Evolutionary conservation across 1,140 invertebrate species (phyloP).

Genomic region (Drosophila tsacasi): DNA sequence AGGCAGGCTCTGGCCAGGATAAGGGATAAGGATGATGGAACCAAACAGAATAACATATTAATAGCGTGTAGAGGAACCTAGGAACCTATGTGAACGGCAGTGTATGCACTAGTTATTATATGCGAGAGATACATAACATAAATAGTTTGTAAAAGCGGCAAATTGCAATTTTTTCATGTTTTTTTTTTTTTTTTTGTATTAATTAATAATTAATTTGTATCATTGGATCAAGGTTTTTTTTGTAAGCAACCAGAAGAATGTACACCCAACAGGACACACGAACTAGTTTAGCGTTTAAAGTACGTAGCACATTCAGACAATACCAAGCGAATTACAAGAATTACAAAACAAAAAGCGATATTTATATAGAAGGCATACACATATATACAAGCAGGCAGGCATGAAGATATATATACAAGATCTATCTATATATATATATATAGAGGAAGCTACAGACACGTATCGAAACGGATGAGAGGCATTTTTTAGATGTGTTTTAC

Average conservation of each 20-base stretch:
- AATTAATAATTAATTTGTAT: background rate
- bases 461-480: background rate
- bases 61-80: slow-evolving; percentile 62
- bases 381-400: slow-evolving; percentile 32
- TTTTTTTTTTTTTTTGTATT: background rate
- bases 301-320: slow-evolving; percentile 82
- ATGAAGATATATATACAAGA: slow-evolving; percentile 23
- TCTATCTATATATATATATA: slow-evolving; percentile 18
- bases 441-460: slow-evolving; percentile 19
- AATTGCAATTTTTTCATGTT: slow-evolving; percentile 30
- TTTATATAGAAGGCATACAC: slow-evolving; percentile 46
- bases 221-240: slow-evolving; percentile 8
- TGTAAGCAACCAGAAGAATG: slow-evolving; percentile 21
- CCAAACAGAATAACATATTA: slow-evolving; percentile 74
- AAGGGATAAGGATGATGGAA: slow-evolving; percentile 1
- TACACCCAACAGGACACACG: slow-evolving; percentile 37
- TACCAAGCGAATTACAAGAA: slow-evolving; percentile 48
- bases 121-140: slow-evolving; percentile 41
- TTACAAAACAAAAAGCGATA: slow-evolving; percentile 29
- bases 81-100: slow-evolving; percentile 26
- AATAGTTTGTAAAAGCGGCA: slow-evolving; percentile 37
- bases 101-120: slow-evolving; percentile 51
- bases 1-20: slow-evolving; percentile 61
- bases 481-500: slow-evolving; percentile 62
- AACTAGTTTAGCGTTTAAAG: slow-evolving; percentile 75